Percentiles rank a stretch among this genome's conserved stretches.
These are phyloP conservation scores for Benthosema pterotum DNA, from an alignment of 2,797 vertebrate species.

Conservation along the genomic window DNA sequence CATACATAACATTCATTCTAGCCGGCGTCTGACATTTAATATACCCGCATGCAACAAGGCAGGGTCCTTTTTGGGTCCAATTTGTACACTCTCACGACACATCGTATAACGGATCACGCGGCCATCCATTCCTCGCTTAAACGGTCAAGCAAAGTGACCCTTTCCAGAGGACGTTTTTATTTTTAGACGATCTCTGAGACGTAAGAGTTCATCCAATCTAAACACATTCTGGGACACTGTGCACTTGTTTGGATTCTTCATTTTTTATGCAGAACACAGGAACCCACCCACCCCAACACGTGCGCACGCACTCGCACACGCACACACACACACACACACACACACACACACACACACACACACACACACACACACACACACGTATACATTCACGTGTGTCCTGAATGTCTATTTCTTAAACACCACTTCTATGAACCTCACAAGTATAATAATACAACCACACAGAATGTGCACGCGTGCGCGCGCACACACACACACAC, in stretches of 20 bases:
- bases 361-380: background rate
- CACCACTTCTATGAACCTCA: too few relatives aligned
- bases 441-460: too few relatives aligned
- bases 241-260: slow-evolving; percentile 69
- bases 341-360: slow-evolving; percentile 20
- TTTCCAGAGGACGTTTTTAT: slow-evolving; percentile 61
- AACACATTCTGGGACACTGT: slow-evolving; percentile 73
- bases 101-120: too few relatives aligned
- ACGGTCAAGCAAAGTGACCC: slow-evolving; percentile 40
- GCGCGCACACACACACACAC: background rate
- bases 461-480: too few relatives aligned
- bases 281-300: slow-evolving; percentile 33
- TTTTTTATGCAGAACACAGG: slow-evolving; percentile 57
- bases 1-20: too few relatives aligned
- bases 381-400: too few relatives aligned
- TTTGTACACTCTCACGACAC: too few relatives aligned
- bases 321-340: too few relatives aligned
- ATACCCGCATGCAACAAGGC: too few relatives aligned
- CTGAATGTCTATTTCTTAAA: too few relatives aligned
- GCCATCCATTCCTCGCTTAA: slow-evolving; percentile 33
- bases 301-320: slow-evolving; percentile 9
- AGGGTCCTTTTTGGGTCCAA: too few relatives aligned
- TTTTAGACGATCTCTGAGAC: slow-evolving; percentile 72
- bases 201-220: slow-evolving; percentile 69
- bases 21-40: too few relatives aligned